A percentile compares a stretch with the other conserved stretches of the same genome.
Conservation (phyloP, 2,888 invertebrate genomes). For the Himalopsyche kuldschensis region DNA sequence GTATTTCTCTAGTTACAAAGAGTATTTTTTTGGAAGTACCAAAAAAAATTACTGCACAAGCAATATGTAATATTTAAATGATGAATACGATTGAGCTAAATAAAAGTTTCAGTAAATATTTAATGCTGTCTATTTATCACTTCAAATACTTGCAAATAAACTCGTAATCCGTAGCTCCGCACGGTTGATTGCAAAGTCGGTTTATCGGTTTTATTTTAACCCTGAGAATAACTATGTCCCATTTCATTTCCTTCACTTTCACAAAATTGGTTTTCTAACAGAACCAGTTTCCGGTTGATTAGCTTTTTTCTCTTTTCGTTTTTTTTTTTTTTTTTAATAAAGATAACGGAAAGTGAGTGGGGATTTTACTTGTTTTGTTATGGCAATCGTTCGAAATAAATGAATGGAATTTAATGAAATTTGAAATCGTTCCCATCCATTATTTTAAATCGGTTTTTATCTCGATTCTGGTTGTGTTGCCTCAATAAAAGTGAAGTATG, state of each 20-base stretch:
- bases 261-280: conserved; percentile 10
- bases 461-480: background rate
- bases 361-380: conserved; percentile 15
- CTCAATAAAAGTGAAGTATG: background rate
- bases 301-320: conserved; percentile 8
- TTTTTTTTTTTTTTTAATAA: conserved; percentile 3
- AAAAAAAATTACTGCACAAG: too few relatives aligned
- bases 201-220: background rate
- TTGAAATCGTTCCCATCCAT: background rate
- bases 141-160: background rate
- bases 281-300: conserved; percentile 16
- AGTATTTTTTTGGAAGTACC: too few relatives aligned
- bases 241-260: conserved; percentile 2
- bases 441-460: background rate
- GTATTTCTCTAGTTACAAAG: too few relatives aligned
- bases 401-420: conserved; percentile 1
- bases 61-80: too few relatives aligned
- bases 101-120: too few relatives aligned
- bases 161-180: background rate
- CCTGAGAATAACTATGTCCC: background rate
- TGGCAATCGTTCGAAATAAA: conserved; percentile 11
- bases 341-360: conserved; percentile 14
- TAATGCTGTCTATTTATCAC: too few relatives aligned
- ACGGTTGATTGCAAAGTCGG: background rate
- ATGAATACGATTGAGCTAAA: too few relatives aligned